Evolutionary conservation across 2,888 invertebrate species (phyloP), one percentile per base, ranked within the genome.

Genomic region (Melanotus villosus): DNA sequence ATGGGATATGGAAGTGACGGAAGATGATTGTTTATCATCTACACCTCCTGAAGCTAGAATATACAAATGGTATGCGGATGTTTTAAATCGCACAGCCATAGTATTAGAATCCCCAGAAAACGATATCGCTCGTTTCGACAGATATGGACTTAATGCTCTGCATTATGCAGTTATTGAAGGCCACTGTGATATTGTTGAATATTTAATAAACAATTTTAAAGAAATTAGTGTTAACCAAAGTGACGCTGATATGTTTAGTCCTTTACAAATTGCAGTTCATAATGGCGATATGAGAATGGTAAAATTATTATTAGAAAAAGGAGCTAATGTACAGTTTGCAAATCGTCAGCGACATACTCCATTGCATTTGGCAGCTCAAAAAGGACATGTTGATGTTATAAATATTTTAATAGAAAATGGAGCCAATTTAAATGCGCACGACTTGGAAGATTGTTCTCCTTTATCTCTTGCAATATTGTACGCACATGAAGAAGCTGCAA

Each of bases 151-250:
- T 76, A 90, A 91, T 68, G 91, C 93, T 0, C 82, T 93, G 63
- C 93, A 93, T 82, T 93, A 93, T 86, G 92, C 93, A 19, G 89
- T 91, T 10, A 90, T 90, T 71, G 88, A 89, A 76, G 91, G 92
- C 0, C 89, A 91, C 80, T 78, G 85, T 54, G 89, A 87, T 56
- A 89, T 91, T 79, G 87, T 91, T 0, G 85, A 87, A 59, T 84
- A 91, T 69, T 84, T 92, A 56, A 78, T 91, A 66, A 75, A 77
- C 50, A 79, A 76, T 16, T 84, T 85, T 74, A 69, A 77, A 87
- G 90, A 89, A 38, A 88, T 89, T 79, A 89, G 88, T 82, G 85
- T 92, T 23, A 90, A 93, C 83, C 86, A 90, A 32, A 87, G 88
- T 26, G 91, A 91, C 73, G 87, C 87, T 4, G 90, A 90, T 77